phyloP scores from a whole-genome alignment of 2,888 invertebrate species.

The Calliscelio sp. region DNA sequence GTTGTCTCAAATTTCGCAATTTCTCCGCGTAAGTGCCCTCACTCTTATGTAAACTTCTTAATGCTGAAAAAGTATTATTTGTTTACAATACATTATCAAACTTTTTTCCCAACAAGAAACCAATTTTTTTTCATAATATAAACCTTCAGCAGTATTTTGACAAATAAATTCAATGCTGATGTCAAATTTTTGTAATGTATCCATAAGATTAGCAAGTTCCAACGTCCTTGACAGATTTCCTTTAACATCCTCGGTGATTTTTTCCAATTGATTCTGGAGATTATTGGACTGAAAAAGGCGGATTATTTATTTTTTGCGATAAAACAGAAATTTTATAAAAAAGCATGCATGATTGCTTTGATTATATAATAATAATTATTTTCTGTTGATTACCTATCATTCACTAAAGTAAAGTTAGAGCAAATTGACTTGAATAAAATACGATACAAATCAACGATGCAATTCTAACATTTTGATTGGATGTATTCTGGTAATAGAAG shows the following conservation, averaged over 20 bases:
- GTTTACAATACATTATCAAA: too few species aligned
- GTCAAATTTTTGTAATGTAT: slow-evolving; percentile 77
- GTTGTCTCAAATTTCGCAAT: slow-evolving; percentile 76
- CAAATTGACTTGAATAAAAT: too few species aligned
- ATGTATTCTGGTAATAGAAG: too few species aligned
- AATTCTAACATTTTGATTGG: too few species aligned
- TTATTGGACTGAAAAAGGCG: slow-evolving; percentile 68
- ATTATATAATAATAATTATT: too few species aligned
- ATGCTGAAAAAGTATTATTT: slow-evolving; percentile 76
- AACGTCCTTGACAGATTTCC: slow-evolving; percentile 64
- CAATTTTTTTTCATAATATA: slow-evolving; percentile 49
- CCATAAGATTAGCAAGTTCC: slow-evolving; percentile 78
- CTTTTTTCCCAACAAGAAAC: too few species aligned
- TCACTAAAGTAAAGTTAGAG: too few species aligned
- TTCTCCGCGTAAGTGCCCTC: slow-evolving; percentile 73
- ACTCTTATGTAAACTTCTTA: slow-evolving; percentile 77
- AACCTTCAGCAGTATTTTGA: slow-evolving; percentile 76
- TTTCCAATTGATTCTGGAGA: slow-evolving; percentile 61
- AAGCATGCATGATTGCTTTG: too few species aligned
- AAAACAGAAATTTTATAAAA: too few species aligned
- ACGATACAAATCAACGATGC: too few species aligned
- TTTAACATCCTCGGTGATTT: slow-evolving; percentile 33
- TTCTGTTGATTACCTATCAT: too few species aligned
- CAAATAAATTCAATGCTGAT: slow-evolving; percentile 75
- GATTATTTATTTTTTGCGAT: too few species aligned